These are phyloP conservation scores for Rhagologus leucostigma DNA, from an alignment of 2,113 vertebrate species.

Conservation along the genomic window DNA sequence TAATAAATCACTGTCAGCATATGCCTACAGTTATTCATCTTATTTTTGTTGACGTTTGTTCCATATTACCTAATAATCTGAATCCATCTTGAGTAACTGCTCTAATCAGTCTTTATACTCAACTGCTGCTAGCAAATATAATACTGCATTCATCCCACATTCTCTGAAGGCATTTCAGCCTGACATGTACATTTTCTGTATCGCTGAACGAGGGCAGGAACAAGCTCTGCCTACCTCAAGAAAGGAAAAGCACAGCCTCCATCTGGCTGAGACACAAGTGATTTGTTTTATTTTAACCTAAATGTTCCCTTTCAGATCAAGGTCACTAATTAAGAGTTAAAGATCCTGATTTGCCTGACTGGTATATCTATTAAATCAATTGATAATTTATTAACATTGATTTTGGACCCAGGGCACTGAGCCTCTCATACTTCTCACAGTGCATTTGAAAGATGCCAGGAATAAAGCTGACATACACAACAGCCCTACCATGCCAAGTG, in stretches of 20 bases:
- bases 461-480: fast-evolving
- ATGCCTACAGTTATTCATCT: background rate
- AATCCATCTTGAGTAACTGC: background rate
- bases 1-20: background rate
- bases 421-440: background rate
- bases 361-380: background rate
- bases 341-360: background rate
- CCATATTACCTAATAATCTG: background rate
- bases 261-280: background rate
- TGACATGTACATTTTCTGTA: background rate
- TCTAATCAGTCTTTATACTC: background rate
- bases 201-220: fast-evolving
- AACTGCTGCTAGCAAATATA: background rate
- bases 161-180: background rate
- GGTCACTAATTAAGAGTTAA: background rate
- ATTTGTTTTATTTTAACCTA: background rate
- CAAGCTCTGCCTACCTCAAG: background rate
- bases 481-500: background rate
- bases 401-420: background rate
- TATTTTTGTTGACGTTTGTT: background rate
- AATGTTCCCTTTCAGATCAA: background rate
- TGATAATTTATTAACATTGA: background rate
- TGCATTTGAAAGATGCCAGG: background rate
- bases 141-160: background rate
- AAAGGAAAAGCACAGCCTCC: background rate